Conservation (phyloP, 1,140 invertebrate genomes). For the Armadillidium nasatum region DNA sequence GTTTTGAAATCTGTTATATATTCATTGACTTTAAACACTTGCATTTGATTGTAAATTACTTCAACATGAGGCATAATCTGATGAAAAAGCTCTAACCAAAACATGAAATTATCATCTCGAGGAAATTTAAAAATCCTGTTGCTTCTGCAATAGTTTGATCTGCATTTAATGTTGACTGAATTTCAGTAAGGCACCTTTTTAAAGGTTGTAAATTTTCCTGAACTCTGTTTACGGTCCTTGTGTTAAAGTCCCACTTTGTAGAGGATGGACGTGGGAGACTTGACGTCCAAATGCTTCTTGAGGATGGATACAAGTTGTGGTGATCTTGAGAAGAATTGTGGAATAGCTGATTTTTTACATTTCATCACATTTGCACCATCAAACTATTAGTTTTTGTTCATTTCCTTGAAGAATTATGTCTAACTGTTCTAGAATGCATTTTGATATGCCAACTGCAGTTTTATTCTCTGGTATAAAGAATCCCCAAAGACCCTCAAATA, state of each 20-base stretch:
- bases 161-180: slow-evolving; percentile 26
- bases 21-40: slow-evolving; percentile 34
- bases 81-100: slow-evolving; percentile 44
- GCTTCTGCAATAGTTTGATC: slow-evolving; percentile 27
- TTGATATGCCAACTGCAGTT: slow-evolving; percentile 28
- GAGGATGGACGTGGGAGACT: slow-evolving; percentile 26
- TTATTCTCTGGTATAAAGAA: slow-evolving; percentile 45
- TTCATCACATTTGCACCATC: slow-evolving; percentile 46
- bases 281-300: slow-evolving; percentile 25
- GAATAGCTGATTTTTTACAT: too few species aligned
- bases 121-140: slow-evolving; percentile 26
- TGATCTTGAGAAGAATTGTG: slow-evolving; percentile 31
- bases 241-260: slow-evolving; percentile 37
- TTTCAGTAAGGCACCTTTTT: slow-evolving; percentile 31
- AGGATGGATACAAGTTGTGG: slow-evolving; percentile 23
- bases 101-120: slow-evolving; percentile 41
- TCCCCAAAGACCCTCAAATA: slow-evolving; percentile 48
- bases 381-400: slow-evolving; percentile 47
- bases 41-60: slow-evolving; percentile 42
- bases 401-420: slow-evolving; percentile 40
- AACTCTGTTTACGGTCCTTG: slow-evolving; percentile 30
- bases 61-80: slow-evolving; percentile 43
- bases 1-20: slow-evolving; percentile 38
- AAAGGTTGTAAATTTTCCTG: slow-evolving; percentile 36
- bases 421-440: slow-evolving; percentile 42